Evolutionary conservation across 2,888 invertebrate genomes (phyloP).

Genomic region (Sinohyriopsis cumingii): DNA sequence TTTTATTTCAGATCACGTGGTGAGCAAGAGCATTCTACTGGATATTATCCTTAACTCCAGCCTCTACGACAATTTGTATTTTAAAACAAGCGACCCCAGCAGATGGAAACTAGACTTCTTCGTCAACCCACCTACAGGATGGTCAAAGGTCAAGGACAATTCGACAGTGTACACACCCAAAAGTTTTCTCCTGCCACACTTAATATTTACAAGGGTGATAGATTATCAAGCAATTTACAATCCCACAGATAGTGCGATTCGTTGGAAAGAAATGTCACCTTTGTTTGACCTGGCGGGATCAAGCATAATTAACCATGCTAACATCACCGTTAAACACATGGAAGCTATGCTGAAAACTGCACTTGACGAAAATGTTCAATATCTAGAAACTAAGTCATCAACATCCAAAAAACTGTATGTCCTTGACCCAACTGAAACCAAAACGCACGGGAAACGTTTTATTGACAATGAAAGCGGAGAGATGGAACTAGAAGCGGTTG

Average conservation of each 20-base stretch:
- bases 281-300: slow-evolving; percentile 22
- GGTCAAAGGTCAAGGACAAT: slow-evolving; percentile 19
- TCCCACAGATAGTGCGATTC: slow-evolving; percentile 17
- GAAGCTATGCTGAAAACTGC: slow-evolving; percentile 27
- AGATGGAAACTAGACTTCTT: slow-evolving; percentile 23
- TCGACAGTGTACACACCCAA: slow-evolving; percentile 9
- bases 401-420: slow-evolving; percentile 18
- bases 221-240: slow-evolving; percentile 13
- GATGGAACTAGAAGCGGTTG: slow-evolving; percentile 11
- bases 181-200: slow-evolving; percentile 15
- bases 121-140: slow-evolving; percentile 25
- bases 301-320: slow-evolving; percentile 16
- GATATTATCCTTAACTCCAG: slow-evolving; percentile 18
- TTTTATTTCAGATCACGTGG: slow-evolving; percentile 22
- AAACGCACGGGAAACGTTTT: slow-evolving; percentile 15
- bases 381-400: slow-evolving; percentile 24
- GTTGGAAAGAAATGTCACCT: slow-evolving; percentile 23
- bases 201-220: slow-evolving; percentile 19
- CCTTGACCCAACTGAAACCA: slow-evolving; percentile 13
- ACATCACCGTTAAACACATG: slow-evolving; percentile 17
- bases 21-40: slow-evolving; percentile 20
- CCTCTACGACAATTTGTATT: slow-evolving; percentile 17
- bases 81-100: slow-evolving; percentile 12
- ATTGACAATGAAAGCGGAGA: slow-evolving; percentile 24
- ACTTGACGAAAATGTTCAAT: slow-evolving; percentile 30